Base-by-base conservation (phyloP, 2,113 vertebrate species). In the Misgurnus mizolepis region DNA sequence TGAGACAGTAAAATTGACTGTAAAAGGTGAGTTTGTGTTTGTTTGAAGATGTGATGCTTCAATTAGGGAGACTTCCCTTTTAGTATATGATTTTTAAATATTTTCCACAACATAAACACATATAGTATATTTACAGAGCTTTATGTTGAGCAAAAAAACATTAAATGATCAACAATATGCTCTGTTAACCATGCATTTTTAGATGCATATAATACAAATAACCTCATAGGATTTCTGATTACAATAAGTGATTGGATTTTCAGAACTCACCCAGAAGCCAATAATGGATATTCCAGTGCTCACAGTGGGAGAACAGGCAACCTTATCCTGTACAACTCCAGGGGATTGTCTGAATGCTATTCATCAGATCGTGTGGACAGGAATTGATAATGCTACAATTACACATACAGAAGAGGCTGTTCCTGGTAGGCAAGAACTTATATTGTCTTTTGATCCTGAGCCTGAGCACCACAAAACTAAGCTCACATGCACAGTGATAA, bases 371-470 rank as follows among this genome's bases (percentile, higher is more conserved):
- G 45, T 50, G 0, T 69, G 22, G 47, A 50, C 6, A 7, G 67
- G 67, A 12, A 69, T 69, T 53, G 22, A 34, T 18, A 9, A 18
- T 50, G 22, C 12, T 8, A 3, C 12, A 22, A 45, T 7, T 45
- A 5, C 0, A 22, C 17, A 1, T 1, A 1, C 1, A 64, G 11
- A 0, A 27, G 0, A 0, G 2, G 47, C 3, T 22, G 22, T n/a
- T n/a, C n/a, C n/a, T n/a, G n/a, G n/a, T n/a, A n/a, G n/a, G n/a
- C n/a, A n/a, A n/a, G n/a, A n/a, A n/a, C n/a, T n/a, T n/a, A n/a
- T n/a, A n/a, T n/a, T n/a, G n/a, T n/a, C 8, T 55, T 71, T 71
- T 1, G 14, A 55, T 71, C 49, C 68, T 40, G 10, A 71, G 14
- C 7, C 14, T 17, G 27, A 56, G 40, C 49, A 71, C 55, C 68